These are phyloP conservation scores for Chaetorhynchus papuensis DNA, from an alignment of 2,113 vertebrate species.

Conservation along the genomic window DNA sequence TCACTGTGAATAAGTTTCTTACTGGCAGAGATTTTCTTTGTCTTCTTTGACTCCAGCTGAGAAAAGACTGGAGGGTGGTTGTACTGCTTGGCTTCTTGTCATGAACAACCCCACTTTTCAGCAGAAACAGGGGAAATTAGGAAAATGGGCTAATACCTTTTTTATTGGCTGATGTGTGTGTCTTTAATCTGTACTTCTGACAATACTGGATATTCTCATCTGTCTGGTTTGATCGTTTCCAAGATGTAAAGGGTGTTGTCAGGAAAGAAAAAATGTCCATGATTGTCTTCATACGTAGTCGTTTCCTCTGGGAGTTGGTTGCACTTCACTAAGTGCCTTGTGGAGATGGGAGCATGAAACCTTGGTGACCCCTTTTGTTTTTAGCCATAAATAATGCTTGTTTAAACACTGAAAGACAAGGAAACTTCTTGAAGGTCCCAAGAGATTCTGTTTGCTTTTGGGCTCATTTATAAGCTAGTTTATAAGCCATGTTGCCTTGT, in stretches of 20 bases:
- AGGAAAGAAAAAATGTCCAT: constrained; percentile 17
- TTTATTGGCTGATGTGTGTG: background rate
- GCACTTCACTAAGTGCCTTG: background rate
- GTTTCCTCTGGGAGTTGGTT: background rate
- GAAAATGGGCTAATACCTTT: constrained; percentile 3
- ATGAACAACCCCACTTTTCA: background rate
- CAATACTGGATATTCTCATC: background rate
- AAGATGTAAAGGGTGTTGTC: constrained; percentile 48
- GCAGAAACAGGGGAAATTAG: background rate
- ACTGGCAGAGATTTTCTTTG: constrained; percentile 1
- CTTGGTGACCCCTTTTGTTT: background rate
- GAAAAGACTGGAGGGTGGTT: background rate
- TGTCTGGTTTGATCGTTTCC: constrained; percentile 24
- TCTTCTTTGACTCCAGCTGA: constrained; percentile 29
- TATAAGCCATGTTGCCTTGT: background rate
- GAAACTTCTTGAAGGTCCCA: background rate
- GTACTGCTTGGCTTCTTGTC: constrained; percentile 21
- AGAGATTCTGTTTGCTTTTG: background rate
- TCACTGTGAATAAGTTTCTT: constrained; percentile 10
- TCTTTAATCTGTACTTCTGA: constrained; percentile 39
- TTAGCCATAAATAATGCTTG: background rate
- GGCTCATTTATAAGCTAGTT: background rate
- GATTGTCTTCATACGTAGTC: background rate
- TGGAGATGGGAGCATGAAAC: background rate
- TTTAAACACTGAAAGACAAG: background rate